Evolutionary conservation across 2,888 invertebrate species (phyloP).

Genomic region (Idaea straminata): DNA sequence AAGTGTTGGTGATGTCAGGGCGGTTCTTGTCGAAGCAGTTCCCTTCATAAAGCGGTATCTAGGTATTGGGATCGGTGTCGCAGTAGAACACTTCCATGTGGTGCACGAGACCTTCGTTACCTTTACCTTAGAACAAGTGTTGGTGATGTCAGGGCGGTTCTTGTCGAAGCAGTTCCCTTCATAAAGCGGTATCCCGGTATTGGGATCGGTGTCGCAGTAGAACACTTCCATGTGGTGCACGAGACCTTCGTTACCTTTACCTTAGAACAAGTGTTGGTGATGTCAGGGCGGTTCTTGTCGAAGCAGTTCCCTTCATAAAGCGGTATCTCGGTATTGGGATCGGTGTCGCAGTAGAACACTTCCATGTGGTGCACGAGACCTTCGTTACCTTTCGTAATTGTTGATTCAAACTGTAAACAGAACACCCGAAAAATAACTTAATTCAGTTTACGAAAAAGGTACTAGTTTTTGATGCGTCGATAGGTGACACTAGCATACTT

Average conservation of each 20-base stretch:
- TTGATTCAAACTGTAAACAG: constrained; percentile 87
- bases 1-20: constrained; percentile 88
- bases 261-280: constrained; percentile 87
- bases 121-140: constrained; percentile 85
- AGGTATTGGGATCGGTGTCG: constrained; percentile 82
- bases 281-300: constrained; percentile 84
- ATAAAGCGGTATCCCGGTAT: constrained; percentile 86
- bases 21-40: constrained; percentile 88
- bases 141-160: constrained; percentile 86
- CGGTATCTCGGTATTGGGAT: constrained; percentile 83
- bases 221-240: constrained; percentile 99
- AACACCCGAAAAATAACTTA: constrained; percentile 5
- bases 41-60: constrained; percentile 91
- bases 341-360: constrained; percentile 95
- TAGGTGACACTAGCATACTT: no score
- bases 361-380: constrained; percentile 99
- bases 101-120: constrained; percentile 94
- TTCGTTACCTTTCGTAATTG: constrained; percentile 89
- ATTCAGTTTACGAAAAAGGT: not conserved
- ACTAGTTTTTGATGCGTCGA: no score
- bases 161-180: constrained; percentile 91
- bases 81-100: constrained; percentile 99
- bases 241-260: constrained; percentile 87
- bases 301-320: constrained; percentile 93
- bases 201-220: constrained; percentile 87